Base-by-base conservation (phyloP, 1,140 invertebrate species). In the Temnothorax longispinosus region DNA sequence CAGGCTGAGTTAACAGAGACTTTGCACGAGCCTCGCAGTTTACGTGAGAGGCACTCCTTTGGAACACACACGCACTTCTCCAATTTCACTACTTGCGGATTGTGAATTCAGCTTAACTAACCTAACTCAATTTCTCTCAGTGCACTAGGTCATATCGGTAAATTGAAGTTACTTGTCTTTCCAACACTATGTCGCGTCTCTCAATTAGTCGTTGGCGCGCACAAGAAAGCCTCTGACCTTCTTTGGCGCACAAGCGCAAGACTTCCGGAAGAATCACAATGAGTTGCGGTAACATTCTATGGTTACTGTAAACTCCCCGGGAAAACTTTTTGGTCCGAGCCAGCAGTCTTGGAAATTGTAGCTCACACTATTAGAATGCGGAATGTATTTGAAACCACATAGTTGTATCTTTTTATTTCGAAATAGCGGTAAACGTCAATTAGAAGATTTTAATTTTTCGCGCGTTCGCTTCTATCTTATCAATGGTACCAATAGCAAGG, bases 61-160 rank as follows among this genome's bases (percentile, higher is more conserved):
- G 35, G 18, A n/a, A 11, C 15, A 8, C 15, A 8, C 65, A 87
- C 74, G 69, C 75, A 69, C 88, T 86, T 86, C 58, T 84, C 64
- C 44, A 76, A 75, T 86, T 87, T 74, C 71, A 65, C 67, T 64
- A 72, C 27, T 84, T 71, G 60, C 84, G 82, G 84, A 88, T 77
- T 84, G 87, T 92, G 89, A 93, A 92, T 94, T 93, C 88, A 87
- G 69, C 60, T 86, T 93, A 94, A 94, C 93, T 94, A 94, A 92
- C 90, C 86, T 92, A 94, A 94, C 90, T 94, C 89, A 89, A 94
- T 94, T 94, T 91, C 91, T 65, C 89, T 13, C 58, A 38, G 60
- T 11, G 72, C 87, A 93, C 87, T 91, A 65, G 92, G 91, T 92
- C 91, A 93, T 94, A 94, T 93, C 92, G 90, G 87, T 88, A 92